These are phyloP conservation scores for Neodiprion virginianus DNA, from an alignment of 1,140 invertebrate species.

Conservation along the genomic window DNA sequence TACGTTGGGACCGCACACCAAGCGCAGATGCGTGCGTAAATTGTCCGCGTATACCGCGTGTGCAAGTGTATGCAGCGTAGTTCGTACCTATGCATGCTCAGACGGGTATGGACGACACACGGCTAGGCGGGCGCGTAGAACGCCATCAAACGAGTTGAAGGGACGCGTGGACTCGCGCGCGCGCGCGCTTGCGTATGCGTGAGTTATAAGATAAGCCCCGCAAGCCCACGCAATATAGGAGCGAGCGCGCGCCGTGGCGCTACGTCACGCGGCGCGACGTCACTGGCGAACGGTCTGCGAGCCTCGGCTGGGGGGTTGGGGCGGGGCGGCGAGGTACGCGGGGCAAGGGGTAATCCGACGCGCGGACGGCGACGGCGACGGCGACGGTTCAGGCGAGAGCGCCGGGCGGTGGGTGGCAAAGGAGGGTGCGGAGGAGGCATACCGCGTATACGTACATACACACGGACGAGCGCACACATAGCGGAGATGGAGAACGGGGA, in stretches of 20 bases:
- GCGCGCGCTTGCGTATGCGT: conserved; percentile 1
- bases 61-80: background rate
- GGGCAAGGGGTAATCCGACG: conserved; percentile 20
- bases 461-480: conserved; percentile 58
- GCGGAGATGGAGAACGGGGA: conserved; percentile 48
- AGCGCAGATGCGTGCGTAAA: no score
- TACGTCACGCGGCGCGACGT: conserved; percentile 1
- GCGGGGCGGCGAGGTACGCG: background rate
- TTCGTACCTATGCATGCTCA: background rate
- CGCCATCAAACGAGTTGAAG: background rate
- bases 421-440: conserved; percentile 15
- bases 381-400: conserved; percentile 6
- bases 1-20: background rate
- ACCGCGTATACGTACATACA: conserved; percentile 29
- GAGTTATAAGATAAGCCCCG: conserved; percentile 3
- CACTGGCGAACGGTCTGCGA: background rate
- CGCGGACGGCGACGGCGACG: conserved; percentile 15
- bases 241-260: conserved; percentile 3
- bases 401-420: background rate
- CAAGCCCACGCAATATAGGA: background rate
- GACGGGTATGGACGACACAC: background rate
- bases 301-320: background rate
- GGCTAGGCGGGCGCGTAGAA: background rate
- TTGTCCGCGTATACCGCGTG: background rate
- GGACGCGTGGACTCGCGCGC: conserved; percentile 3